Evolutionary conservation across 1,140 invertebrate species (phyloP).

Genomic region (Brachionus paranguensis): DNA sequence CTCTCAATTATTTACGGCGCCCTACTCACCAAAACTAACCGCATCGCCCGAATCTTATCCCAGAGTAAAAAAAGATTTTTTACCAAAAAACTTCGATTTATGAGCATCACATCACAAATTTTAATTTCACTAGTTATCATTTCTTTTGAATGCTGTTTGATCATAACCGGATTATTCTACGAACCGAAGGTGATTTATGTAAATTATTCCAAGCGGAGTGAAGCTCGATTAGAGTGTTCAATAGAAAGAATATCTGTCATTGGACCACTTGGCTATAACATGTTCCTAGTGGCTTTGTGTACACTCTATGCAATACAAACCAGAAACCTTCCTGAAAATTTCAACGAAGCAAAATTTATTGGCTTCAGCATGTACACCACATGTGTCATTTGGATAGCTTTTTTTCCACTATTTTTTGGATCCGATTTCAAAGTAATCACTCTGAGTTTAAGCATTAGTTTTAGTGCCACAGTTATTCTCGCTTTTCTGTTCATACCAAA

Average conservation of each 20-base stretch:
- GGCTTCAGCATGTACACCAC: slow-evolving; percentile 78
- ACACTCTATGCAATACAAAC: slow-evolving; percentile 79
- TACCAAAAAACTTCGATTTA: slow-evolving; percentile 68
- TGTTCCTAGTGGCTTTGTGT: slow-evolving; percentile 70
- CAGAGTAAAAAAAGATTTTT: slow-evolving; percentile 74
- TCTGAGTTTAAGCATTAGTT: slow-evolving; percentile 65
- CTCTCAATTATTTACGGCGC: slow-evolving; percentile 78
- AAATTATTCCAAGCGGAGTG: slow-evolving; percentile 43
- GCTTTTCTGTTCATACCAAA: slow-evolving; percentile 72
- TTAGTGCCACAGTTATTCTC: slow-evolving; percentile 70
- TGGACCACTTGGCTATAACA: slow-evolving; percentile 71
- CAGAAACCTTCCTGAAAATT: slow-evolving; percentile 77
- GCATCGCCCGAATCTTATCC: slow-evolving; percentile 74
- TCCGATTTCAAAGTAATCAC: slow-evolving; percentile 67
- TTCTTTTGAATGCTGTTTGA: not conserved
- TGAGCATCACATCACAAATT: slow-evolving; percentile 49
- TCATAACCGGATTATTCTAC: not conserved
- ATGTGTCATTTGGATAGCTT: slow-evolving; percentile 80
- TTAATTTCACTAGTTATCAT: not conserved
- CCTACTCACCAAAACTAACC: slow-evolving; percentile 75
- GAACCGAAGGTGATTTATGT: not conserved
- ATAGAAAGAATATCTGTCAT: slow-evolving; percentile 66
- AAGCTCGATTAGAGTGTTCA: slow-evolving; percentile 66
- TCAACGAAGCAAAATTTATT: slow-evolving; percentile 62
- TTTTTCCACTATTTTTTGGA: slow-evolving; percentile 75